phyloP scores from a whole-genome alignment of 2,888 invertebrate genomes.

The Callosobruchus maculatus region DNA sequence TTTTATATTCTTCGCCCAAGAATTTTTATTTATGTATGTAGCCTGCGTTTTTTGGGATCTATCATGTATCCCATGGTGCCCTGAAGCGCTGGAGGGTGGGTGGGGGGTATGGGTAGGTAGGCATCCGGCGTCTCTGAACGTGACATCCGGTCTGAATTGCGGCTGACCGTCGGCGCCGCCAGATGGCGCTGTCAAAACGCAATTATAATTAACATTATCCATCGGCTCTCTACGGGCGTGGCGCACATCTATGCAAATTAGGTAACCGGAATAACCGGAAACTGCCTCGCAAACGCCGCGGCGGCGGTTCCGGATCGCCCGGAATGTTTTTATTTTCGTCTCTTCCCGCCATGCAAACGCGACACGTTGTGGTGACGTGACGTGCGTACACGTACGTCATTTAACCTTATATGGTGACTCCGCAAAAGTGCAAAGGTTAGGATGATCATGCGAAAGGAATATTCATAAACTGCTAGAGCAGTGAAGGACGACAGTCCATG shows the following conservation, averaged over 20 bases:
- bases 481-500: too few species aligned
- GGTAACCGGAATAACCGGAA: constrained; percentile 7
- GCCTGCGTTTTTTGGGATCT: too few species aligned
- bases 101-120: constrained; percentile 17
- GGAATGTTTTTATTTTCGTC: neutral
- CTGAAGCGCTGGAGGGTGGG: too few species aligned
- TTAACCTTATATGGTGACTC: too few species aligned
- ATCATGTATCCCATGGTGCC: too few species aligned
- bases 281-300: neutral
- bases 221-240: constrained; percentile 9
- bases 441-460: too few species aligned
- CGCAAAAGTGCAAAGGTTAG: too few species aligned
- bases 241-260: constrained; percentile 18
- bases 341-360: neutral
- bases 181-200: constrained; percentile 28
- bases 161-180: constrained; percentile 20
- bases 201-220: constrained; percentile 27
- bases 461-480: too few species aligned
- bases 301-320: neutral
- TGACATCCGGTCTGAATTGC: constrained; percentile 24
- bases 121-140: constrained; percentile 14
- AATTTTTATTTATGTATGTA: too few species aligned
- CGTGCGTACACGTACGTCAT: neutral
- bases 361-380: neutral
- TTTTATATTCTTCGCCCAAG: too few species aligned